Base-by-base conservation (phyloP, 2,113 vertebrate genomes). In the Oenanthe melanoleuca region DNA sequence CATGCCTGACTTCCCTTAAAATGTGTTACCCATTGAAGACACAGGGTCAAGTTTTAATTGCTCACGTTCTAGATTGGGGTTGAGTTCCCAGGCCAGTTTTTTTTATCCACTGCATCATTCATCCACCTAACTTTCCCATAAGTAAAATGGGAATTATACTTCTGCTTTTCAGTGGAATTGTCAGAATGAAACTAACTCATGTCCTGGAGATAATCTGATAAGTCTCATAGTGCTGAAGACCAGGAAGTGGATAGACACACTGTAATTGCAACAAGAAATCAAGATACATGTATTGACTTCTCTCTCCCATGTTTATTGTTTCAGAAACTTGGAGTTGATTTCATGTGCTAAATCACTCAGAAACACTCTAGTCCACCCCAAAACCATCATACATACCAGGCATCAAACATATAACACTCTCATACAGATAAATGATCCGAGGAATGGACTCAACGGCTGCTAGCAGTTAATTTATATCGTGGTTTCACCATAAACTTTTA, bases 391-490 rank as follows among this genome's bases (percentile, higher is more conserved):
- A 92, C 79, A 64, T 96, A 94, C 82, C 38, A 78, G 67, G 85
- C 89, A 96, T 93, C 93, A 95, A 96, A 88, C 71, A 89, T 93
- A 96, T 88, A 97, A 95, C 93, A 97, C 94, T 92, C 95, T 96
- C 90, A 92, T 74, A 93, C 92, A 88, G 88, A 97, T 92, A 97
- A 97, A 97, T 97, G 95, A 96, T 92, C 93, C 95, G 56, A 96
- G 92, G 90, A 97, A 95, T 86, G 80, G 94, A 86, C 90, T 95
- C 93, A 93, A 80, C 20, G 65, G 92, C 95, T 97, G 95, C 88
- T 96, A 95, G 92, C 93, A 97, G 95, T 94, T 97, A 97, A 97
- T 96, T 96, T 96, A 96, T 96, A 94, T 91, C 1, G 61, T 89
- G 93, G 95, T 95, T 96, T 96, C 4, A 5, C 84, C 80, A 93